Conservation (phyloP, 2,797 vertebrate species). For the Momotus momota region DNA sequence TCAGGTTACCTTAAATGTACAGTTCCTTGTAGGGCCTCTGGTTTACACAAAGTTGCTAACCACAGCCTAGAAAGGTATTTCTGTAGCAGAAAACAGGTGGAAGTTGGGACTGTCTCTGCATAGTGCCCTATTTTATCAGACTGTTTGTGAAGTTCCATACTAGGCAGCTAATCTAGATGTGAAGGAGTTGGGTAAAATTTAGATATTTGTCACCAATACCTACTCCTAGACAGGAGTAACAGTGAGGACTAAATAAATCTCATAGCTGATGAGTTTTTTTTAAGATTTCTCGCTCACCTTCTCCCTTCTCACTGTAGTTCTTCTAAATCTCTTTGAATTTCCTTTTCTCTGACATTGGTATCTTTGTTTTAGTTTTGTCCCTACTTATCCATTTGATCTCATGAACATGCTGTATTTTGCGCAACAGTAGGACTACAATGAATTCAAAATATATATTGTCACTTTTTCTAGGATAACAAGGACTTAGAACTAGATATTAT, state of each 20-base stretch:
- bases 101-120: background rate
- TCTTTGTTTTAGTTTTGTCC: background rate
- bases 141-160: background rate
- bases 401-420: background rate
- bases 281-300: background rate
- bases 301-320: background rate
- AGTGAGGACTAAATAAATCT: background rate
- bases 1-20: background rate
- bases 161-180: background rate
- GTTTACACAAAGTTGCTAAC: background rate
- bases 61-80: background rate
- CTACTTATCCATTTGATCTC: background rate
- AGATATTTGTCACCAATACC: background rate
- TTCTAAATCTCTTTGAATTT: background rate
- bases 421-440: background rate
- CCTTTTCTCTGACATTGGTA: background rate
- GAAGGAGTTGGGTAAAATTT: background rate
- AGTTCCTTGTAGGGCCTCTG: background rate
- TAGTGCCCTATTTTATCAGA: background rate
- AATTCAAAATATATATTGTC: background rate
- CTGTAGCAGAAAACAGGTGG: background rate
- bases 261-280: rapidly evolving
- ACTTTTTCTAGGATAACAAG: slow-evolving; percentile 88
- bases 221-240: background rate
- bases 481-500: slow-evolving; percentile 96